phyloP scores from a whole-genome alignment of 2,113 vertebrate species.

The Talpa occidentalis region DNA sequence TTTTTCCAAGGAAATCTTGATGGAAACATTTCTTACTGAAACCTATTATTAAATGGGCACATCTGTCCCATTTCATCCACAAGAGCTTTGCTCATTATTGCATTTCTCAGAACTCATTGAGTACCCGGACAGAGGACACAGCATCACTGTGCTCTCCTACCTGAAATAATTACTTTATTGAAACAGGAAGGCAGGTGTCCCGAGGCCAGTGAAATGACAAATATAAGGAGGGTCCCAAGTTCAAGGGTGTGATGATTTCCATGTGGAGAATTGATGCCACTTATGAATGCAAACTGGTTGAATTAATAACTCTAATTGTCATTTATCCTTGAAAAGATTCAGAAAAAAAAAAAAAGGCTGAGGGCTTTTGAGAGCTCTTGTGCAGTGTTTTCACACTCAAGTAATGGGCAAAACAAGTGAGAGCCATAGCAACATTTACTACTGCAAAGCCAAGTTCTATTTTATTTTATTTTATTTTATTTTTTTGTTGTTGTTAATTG shows the following conservation, averaged over 20 bases:
- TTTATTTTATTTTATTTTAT: no score
- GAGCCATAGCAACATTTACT: not conserved
- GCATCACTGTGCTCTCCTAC: not conserved
- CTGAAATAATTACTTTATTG: not conserved
- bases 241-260: not conserved
- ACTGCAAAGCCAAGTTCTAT: not conserved
- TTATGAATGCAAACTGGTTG: not conserved
- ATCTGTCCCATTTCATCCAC: not conserved
- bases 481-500: not conserved
- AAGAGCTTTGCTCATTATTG: not conserved
- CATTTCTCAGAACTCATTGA: not conserved
- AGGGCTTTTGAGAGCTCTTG: not conserved
- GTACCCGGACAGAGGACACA: not conserved
- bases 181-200: not conserved
- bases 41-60: not conserved
- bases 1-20: constrained; percentile 41
- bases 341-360: not conserved
- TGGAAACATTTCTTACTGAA: constrained; percentile 31
- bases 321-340: constrained; percentile 9
- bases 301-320: not conserved
- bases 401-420: not conserved
- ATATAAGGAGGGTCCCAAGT: not conserved
- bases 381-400: not conserved
- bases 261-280: not conserved
- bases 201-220: not conserved